Conservation (phyloP, 2,888 invertebrate species). For the Pinctada fucata region DNA sequence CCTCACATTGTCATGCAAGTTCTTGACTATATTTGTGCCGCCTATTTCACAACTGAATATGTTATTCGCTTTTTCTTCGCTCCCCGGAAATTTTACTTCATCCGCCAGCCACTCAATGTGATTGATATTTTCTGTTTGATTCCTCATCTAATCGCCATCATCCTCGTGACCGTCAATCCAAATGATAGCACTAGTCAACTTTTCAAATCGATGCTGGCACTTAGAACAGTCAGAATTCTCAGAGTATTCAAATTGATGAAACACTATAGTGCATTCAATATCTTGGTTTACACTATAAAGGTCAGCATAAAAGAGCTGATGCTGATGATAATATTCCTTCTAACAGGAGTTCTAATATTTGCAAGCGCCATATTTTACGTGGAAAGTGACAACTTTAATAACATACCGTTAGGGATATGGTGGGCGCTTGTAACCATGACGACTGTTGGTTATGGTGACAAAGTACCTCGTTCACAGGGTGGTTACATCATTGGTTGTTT, state of each 20-base stretch:
- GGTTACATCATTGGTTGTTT: constrained; percentile 73
- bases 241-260: constrained; percentile 77
- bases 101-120: constrained; percentile 68
- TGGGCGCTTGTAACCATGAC: constrained; percentile 77
- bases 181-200: constrained; percentile 61
- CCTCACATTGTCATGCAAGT: constrained; percentile 68
- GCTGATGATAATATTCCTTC: constrained; percentile 74
- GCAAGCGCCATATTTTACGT: constrained; percentile 74
- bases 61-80: constrained; percentile 61
- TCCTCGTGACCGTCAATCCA: constrained; percentile 62
- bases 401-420: constrained; percentile 76
- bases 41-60: constrained; percentile 71
- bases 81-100: constrained; percentile 65
- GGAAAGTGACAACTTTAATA: constrained; percentile 72
- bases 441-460: constrained; percentile 76
- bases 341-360: constrained; percentile 75
- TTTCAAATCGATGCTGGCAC: constrained; percentile 65
- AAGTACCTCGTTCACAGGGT: constrained; percentile 68
- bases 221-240: constrained; percentile 72
- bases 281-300: constrained; percentile 73
- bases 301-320: constrained; percentile 74
- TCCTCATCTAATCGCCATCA: constrained; percentile 71
- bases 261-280: constrained; percentile 76
- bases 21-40: constrained; percentile 70
- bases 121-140: constrained; percentile 73